These are phyloP conservation scores for Empidonax traillii DNA, from an alignment of 2,113 vertebrate species.

Conservation along the genomic window DNA sequence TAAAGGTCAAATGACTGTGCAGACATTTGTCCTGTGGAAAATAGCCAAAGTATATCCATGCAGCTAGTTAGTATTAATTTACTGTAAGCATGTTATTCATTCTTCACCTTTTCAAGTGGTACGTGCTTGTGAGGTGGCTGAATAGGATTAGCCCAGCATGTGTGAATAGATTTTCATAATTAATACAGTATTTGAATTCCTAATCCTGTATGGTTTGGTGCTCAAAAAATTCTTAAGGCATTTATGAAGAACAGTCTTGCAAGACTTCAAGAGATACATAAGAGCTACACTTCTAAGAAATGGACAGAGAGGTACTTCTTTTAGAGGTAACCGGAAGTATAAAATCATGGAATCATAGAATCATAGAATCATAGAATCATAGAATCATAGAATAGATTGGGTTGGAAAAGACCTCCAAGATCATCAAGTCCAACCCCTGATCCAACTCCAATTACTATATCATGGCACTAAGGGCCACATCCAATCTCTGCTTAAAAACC, in stretches of 20 bases:
- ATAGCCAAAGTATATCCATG: not conserved
- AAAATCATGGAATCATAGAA: not conserved
- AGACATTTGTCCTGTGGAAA: not conserved
- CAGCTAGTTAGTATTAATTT: not conserved
- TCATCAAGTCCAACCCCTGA: no score
- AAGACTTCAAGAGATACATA: not conserved
- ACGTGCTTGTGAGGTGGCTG: not conserved
- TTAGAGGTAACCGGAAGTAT: not conserved
- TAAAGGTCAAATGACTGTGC: not conserved
- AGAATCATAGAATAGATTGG: no score
- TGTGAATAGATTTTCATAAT: not conserved
- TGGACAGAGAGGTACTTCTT: not conserved
- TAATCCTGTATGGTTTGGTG: not conserved
- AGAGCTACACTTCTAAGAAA: not conserved
- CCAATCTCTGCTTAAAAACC: no score
- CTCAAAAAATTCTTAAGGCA: not conserved
- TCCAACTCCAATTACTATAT: no score
- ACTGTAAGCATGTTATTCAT: not conserved
- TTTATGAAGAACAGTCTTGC: not conserved
- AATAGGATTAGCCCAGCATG: not conserved
- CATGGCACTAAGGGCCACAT: no score
- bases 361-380: no score
- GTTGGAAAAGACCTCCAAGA: no score
- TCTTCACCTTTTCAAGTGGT: not conserved
- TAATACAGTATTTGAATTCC: not conserved